Evolutionary conservation across 2,888 invertebrate species (phyloP).

Genomic region (Andrena flavipes): DNA sequence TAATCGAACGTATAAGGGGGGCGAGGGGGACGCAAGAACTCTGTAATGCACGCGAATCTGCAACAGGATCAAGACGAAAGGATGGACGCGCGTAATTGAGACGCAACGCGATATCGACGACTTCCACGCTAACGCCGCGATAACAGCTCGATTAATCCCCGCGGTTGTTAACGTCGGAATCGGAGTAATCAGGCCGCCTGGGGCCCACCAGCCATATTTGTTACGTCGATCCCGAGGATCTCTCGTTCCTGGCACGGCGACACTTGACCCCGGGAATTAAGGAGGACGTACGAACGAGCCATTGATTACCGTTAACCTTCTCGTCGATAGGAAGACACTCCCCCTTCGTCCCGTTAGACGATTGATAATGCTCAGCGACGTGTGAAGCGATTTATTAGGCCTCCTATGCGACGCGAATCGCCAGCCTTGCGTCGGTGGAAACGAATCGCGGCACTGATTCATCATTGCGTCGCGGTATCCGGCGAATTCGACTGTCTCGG

Average conservation of each 20-base stretch:
- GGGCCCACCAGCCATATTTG: constrained; percentile 10
- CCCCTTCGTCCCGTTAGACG: constrained; percentile 59
- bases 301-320: constrained; percentile 70
- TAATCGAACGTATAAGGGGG: constrained; percentile 44
- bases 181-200: constrained; percentile 39
- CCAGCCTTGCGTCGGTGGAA: constrained; percentile 4
- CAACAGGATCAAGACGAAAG: constrained; percentile 51
- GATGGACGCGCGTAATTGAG: constrained; percentile 56
- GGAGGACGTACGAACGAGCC: constrained; percentile 46
- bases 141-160: constrained; percentile 41
- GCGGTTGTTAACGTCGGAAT: constrained; percentile 26
- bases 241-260: constrained; percentile 20
- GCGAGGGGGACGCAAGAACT: background rate
- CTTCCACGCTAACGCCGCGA: constrained; percentile 35
- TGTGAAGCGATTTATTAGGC: constrained; percentile 63
- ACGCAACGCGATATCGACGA: constrained; percentile 34
- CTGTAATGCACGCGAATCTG: constrained; percentile 44
- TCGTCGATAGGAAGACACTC: constrained; percentile 44
- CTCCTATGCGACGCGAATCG: constrained; percentile 12
- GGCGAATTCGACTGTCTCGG: background rate
- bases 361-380: constrained; percentile 63
- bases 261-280: constrained; percentile 63
- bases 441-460: background rate
- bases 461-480: background rate
- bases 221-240: constrained; percentile 13